Evolutionary conservation across 1,140 invertebrate genomes (phyloP).

Genomic region (Danaus melanippus): DNA sequence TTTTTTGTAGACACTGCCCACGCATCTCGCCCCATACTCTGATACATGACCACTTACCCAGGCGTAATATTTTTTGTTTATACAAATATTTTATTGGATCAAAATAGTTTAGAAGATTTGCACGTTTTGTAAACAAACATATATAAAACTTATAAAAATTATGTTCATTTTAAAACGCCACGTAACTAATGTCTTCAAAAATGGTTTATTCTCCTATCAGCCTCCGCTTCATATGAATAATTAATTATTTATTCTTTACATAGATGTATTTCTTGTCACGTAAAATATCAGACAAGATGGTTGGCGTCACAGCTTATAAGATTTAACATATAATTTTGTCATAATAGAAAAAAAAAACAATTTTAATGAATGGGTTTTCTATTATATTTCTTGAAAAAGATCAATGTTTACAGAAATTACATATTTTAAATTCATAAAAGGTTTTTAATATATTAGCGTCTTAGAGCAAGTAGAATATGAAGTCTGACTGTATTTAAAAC

Average conservation of each 20-base stretch:
- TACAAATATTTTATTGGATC: constrained; percentile 25
- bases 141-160: no score
- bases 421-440: no score
- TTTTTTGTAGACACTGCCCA: constrained; percentile 48
- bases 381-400: neutral
- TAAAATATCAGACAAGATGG: constrained; percentile 40
- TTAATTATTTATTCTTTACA: no score
- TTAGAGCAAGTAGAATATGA: no score
- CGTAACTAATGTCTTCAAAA: no score
- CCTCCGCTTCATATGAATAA: no score
- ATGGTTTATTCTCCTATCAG: no score
- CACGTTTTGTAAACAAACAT: constrained; percentile 3
- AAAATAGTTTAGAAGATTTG: neutral
- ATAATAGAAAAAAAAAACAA: constrained; percentile 4
- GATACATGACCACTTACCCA: constrained; percentile 27
- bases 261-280: constrained; percentile 23
- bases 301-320: neutral
- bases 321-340: no score
- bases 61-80: constrained; percentile 21
- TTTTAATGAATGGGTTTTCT: neutral
- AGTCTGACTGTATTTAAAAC: no score
- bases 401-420: no score
- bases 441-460: no score
- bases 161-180: no score
- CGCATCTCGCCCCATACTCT: constrained; percentile 20